Evolutionary conservation across 2,888 invertebrate genomes (phyloP).

Genomic region (Ceriagrion tenellum): DNA sequence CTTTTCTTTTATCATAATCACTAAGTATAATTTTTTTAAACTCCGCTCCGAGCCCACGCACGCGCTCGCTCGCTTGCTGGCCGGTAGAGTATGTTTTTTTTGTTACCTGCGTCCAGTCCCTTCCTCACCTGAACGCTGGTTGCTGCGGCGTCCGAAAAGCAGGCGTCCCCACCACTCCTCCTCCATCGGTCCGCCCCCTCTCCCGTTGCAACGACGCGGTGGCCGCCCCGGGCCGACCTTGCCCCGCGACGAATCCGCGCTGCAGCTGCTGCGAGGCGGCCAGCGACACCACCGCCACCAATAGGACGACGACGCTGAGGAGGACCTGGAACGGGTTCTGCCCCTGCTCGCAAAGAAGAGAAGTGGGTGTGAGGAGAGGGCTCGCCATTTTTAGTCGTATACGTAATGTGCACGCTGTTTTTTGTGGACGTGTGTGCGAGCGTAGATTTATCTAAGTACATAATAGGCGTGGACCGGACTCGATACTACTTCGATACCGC

Average conservation of each 20-base stretch:
- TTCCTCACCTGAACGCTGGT: conserved; percentile 44
- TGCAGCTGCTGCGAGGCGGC: conserved; percentile 28
- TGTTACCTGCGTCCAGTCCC: background rate
- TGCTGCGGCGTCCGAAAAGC: background rate
- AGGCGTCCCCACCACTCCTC: background rate
- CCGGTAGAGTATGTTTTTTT: too few relatives aligned
- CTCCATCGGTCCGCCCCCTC: conserved; percentile 14
- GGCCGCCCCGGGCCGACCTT: conserved; percentile 58
- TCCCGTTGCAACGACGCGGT: background rate
- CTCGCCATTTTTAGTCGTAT: conserved; percentile 40
- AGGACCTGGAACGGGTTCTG: conserved; percentile 53
- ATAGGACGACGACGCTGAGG: conserved; percentile 36
- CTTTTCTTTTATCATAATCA: background rate
- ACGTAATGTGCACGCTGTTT: too few relatives aligned
- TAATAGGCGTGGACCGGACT: too few relatives aligned
- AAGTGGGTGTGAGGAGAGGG: background rate
- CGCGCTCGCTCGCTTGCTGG: too few relatives aligned
- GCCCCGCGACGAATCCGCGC: conserved; percentile 57
- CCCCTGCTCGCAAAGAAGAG: conserved; percentile 43
- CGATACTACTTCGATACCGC: too few relatives aligned
- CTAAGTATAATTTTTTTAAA: too few relatives aligned
- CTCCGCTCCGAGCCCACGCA: background rate
- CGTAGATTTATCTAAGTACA: too few relatives aligned
- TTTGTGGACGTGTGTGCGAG: too few relatives aligned
- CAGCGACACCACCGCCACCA: conserved; percentile 36